Evolutionary conservation across 2,113 vertebrate species (phyloP).

Genomic region (Hyperopisus bebe): DNA sequence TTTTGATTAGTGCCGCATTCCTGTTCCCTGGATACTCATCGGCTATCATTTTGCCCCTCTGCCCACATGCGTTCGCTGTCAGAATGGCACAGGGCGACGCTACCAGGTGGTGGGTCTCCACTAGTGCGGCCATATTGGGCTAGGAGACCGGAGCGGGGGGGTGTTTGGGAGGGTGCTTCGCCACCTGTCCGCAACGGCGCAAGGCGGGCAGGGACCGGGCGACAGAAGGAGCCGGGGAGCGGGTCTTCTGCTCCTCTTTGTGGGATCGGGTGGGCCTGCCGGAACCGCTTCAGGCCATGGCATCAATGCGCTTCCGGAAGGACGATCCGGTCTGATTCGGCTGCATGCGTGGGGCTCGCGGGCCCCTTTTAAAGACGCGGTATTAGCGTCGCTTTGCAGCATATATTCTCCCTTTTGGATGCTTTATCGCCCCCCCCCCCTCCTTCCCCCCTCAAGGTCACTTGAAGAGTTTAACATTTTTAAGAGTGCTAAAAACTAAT

Average conservation of each 20-base stretch:
- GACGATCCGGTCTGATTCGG: slow-evolving; percentile 13
- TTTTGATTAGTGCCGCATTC: not conserved
- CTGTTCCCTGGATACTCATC: not conserved
- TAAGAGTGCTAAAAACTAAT: not conserved
- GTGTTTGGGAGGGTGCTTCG: not conserved
- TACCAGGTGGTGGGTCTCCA: not conserved
- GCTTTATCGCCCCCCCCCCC: not conserved
- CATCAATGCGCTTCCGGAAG: slow-evolving; percentile 25
- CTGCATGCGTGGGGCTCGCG: not conserved
- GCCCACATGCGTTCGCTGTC: not conserved
- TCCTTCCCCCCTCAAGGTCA: not conserved
- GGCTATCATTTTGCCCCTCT: not conserved
- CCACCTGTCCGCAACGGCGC: not conserved
- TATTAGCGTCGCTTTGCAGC: not conserved
- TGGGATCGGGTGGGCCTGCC: slow-evolving; percentile 25
- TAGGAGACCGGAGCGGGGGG: not conserved
- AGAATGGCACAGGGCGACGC: not conserved
- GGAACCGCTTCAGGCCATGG: slow-evolving; percentile 7
- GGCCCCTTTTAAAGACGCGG: not conserved
- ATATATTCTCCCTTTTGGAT: not conserved
- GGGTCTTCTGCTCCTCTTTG: slow-evolving; percentile 19
- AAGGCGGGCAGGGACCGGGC: not conserved
- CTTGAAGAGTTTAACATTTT: not conserved
- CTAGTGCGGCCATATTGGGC: not conserved
- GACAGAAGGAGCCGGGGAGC: slow-evolving; percentile 8